Evolutionary conservation across 2,113 vertebrate genomes (phyloP).

Genomic region (Trematocara variabile): DNA sequence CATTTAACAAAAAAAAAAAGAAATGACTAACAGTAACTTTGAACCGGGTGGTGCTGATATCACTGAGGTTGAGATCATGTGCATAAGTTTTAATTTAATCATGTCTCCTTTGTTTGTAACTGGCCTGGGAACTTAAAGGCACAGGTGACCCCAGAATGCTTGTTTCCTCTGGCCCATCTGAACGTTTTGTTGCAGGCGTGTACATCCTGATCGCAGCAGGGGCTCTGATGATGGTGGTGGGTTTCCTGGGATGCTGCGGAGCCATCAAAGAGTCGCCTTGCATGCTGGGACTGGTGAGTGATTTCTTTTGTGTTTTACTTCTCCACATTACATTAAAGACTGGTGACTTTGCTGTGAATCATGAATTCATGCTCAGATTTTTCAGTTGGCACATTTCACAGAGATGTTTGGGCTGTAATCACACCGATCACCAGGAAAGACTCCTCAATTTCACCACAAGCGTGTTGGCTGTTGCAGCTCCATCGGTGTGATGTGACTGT

Average conservation of each 20-base stretch:
- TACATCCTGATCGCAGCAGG: conserved; percentile 93
- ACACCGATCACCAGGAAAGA: neutral
- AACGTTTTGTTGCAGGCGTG: conserved; percentile 74
- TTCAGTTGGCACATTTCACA: neutral
- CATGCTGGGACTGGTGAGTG: conserved; percentile 92
- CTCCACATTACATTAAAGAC: neutral
- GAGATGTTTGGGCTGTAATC: neutral
- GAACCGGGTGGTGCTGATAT: neutral
- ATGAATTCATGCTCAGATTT: neutral
- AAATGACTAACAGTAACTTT: neutral
- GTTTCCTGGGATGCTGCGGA: conserved; percentile 95
- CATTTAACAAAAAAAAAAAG: neutral
- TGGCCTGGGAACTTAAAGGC: neutral
- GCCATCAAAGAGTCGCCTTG: conserved; percentile 93
- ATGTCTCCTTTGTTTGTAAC: neutral
- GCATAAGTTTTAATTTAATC: neutral
- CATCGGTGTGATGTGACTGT: neutral
- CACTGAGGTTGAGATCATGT: neutral
- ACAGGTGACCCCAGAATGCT: neutral
- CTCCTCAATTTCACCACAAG: neutral
- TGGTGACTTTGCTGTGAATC: neutral
- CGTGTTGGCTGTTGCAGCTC: neutral
- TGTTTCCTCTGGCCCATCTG: neutral
- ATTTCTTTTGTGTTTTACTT: neutral
- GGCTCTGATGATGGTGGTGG: conserved; percentile 95